These are phyloP conservation scores for Podabrus alpinus DNA, from an alignment of 2,888 invertebrate genomes.

Conservation along the genomic window DNA sequence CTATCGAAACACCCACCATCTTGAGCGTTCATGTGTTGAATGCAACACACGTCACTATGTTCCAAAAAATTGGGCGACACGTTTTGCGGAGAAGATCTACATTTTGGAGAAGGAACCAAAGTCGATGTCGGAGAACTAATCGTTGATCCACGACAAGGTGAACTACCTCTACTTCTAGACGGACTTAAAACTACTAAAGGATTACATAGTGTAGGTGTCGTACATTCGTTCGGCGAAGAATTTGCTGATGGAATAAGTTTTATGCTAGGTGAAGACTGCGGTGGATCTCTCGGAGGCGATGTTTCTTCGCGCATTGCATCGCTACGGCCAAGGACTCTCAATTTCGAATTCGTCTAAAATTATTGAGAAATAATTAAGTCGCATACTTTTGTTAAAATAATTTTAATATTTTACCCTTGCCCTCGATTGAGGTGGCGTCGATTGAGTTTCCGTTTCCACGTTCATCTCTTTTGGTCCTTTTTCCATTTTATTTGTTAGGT, in stretches of 20 bases:
- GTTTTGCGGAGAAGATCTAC: conserved; percentile 34
- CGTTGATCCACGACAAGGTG: conserved; percentile 39
- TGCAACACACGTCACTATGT: conserved; percentile 11
- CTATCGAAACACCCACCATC: conserved; percentile 14
- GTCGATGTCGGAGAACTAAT: conserved; percentile 48
- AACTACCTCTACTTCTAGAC: conserved; percentile 42
- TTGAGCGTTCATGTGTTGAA: conserved; percentile 5
- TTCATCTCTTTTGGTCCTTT: conserved; percentile 46
- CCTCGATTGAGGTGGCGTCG: conserved; percentile 33
- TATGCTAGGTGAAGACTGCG: conserved; percentile 49
- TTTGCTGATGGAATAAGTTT: conserved; percentile 48
- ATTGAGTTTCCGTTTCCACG: conserved; percentile 39
- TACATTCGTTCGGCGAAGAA: conserved; percentile 21
- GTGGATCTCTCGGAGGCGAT: conserved; percentile 60
- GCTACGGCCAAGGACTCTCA: conserved; percentile 83
- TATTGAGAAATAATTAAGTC: background rate
- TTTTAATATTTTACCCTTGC: conserved; percentile 34
- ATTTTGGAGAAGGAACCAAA: conserved; percentile 46
- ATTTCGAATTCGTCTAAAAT: conserved; percentile 70
- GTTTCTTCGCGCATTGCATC: conserved; percentile 89
- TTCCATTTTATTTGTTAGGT: conserved; percentile 46
- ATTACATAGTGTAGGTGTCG: conserved; percentile 28
- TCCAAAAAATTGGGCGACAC: conserved; percentile 16
- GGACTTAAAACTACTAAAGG: conserved; percentile 48
- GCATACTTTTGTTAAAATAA: background rate